phyloP scores from a whole-genome alignment of 2,888 invertebrate species.

The Ctenicera cuprea region DNA sequence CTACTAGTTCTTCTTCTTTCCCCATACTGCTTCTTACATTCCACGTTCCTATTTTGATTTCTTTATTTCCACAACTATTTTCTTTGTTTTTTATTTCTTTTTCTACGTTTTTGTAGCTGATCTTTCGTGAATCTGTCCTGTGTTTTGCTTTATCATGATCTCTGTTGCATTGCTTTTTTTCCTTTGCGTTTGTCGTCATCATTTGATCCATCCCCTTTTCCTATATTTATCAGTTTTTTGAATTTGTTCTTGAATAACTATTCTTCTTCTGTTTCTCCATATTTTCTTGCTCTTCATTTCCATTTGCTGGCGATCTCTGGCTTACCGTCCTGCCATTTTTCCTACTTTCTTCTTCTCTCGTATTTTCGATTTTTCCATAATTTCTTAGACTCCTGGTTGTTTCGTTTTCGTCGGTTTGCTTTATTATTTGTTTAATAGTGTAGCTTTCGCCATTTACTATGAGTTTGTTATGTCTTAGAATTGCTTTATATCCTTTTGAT shows the following conservation, averaged over 20 bases:
- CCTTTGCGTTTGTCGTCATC: slow-evolving; percentile 26
- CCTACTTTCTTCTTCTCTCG: slow-evolving; percentile 8
- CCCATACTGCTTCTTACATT: slow-evolving; percentile 26
- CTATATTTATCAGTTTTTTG: slow-evolving; percentile 23
- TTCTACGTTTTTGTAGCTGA: background rate
- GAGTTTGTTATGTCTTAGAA: slow-evolving; percentile 5
- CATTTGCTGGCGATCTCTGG: slow-evolving; percentile 24
- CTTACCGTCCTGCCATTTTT: slow-evolving; percentile 12
- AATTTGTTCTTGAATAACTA: background rate
- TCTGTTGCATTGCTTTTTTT: slow-evolving; percentile 30
- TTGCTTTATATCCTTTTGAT: slow-evolving; percentile 6
- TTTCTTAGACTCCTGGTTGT: background rate
- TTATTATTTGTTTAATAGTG: slow-evolving; percentile 15
- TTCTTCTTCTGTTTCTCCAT: slow-evolving; percentile 19
- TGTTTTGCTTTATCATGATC: background rate
- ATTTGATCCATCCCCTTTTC: slow-evolving; percentile 24
- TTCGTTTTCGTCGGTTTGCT: background rate
- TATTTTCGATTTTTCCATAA: slow-evolving; percentile 5
- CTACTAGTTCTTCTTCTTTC: slow-evolving; percentile 26
- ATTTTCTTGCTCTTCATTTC: slow-evolving; percentile 5
- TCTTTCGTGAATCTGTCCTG: background rate
- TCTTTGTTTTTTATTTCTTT: slow-evolving; percentile 27
- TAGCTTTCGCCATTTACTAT: slow-evolving; percentile 17
- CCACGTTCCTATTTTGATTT: slow-evolving; percentile 13
- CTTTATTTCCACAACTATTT: slow-evolving; percentile 16